phyloP scores from a whole-genome alignment of 2,113 vertebrate species.

The Casuarius casuarius region DNA sequence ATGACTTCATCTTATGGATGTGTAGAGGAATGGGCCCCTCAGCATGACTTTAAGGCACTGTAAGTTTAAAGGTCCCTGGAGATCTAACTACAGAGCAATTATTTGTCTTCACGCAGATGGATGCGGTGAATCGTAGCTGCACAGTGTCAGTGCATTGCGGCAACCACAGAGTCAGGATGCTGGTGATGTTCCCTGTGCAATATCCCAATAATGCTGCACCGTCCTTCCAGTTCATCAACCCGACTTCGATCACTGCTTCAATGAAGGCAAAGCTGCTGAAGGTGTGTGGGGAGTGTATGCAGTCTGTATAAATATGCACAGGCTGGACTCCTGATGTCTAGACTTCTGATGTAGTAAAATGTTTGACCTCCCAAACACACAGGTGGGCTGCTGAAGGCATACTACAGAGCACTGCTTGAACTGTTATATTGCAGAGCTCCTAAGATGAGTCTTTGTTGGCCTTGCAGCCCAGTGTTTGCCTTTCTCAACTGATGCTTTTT shows the following conservation, averaged over 20 bases:
- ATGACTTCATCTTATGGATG: rapidly evolving
- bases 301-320: background rate
- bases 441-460: background rate
- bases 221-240: slow-evolving; percentile 93
- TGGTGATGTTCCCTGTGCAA: slow-evolving; percentile 94
- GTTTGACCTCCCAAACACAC: background rate
- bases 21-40: background rate
- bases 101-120: slow-evolving; percentile 84
- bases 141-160: slow-evolving; percentile 93
- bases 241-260: slow-evolving; percentile 90
- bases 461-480: background rate
- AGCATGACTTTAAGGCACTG: background rate
- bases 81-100: background rate
- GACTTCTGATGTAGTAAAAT: background rate
- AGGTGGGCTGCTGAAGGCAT: background rate
- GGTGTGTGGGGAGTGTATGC: slow-evolving; percentile 67
- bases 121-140: slow-evolving; percentile 91
- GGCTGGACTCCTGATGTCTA: background rate
- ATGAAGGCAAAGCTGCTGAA: slow-evolving; percentile 97
- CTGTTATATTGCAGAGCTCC: background rate
- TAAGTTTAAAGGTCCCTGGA: background rate
- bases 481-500: background rate
- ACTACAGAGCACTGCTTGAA: background rate
- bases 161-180: slow-evolving; percentile 89
- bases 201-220: slow-evolving; percentile 97